These are phyloP conservation scores for Tenthredo livida DNA, from an alignment of 2,888 invertebrate genomes.

Conservation along the genomic window DNA sequence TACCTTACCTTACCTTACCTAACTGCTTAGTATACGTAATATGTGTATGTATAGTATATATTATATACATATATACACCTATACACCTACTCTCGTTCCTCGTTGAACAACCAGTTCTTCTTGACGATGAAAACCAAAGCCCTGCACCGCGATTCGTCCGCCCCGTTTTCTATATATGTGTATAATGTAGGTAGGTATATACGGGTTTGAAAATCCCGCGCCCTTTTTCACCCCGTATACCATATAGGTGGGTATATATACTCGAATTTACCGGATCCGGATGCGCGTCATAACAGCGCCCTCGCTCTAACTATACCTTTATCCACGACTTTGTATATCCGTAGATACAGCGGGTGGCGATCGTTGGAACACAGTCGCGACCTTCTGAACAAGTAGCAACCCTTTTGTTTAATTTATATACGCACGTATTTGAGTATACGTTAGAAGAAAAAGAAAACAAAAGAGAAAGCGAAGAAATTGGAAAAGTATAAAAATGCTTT, in stretches of 20 bases:
- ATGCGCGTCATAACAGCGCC: slow-evolving; percentile 5
- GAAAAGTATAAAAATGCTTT: too few species aligned
- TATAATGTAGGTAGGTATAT: background rate
- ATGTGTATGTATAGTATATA: background rate
- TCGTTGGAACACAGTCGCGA: background rate
- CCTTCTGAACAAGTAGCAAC: too few species aligned
- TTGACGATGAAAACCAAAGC: background rate
- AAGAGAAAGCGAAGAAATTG: too few species aligned
- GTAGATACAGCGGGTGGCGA: background rate
- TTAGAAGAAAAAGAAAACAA: too few species aligned
- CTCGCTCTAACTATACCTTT: background rate
- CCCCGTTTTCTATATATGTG: background rate
- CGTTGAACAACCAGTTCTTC: slow-evolving; percentile 26
- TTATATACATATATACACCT: too few species aligned
- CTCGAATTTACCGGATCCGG: background rate
- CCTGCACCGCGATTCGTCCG: background rate
- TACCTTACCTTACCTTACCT: slow-evolving; percentile 2
- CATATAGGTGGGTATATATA: background rate
- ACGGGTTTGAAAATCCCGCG: slow-evolving; percentile 1
- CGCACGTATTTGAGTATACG: too few species aligned
- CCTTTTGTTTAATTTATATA: too few species aligned
- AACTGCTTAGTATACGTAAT: background rate
- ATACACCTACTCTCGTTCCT: background rate
- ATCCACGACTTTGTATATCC: background rate
- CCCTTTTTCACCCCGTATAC: background rate